Conservation (phyloP, 2,888 invertebrate species). For the Bimastos eiseni region DNA sequence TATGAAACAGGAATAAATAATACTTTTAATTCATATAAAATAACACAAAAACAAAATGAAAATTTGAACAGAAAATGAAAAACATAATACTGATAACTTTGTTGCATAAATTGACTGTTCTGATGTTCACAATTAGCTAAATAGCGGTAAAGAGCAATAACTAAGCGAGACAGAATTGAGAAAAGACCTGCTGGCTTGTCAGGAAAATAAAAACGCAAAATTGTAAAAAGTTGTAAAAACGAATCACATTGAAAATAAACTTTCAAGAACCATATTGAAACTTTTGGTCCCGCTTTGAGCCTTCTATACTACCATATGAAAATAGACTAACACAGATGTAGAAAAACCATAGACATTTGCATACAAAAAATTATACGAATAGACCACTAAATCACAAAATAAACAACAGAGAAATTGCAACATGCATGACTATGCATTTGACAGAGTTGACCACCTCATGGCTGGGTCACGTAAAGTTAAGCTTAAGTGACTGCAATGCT, state of each 20-base stretch:
- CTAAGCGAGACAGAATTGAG: neutral
- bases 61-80: neutral
- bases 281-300: neutral
- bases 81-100: neutral
- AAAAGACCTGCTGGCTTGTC: neutral
- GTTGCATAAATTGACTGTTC: neutral
- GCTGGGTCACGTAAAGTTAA: neutral
- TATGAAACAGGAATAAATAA: neutral
- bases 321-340: neutral
- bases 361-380: neutral
- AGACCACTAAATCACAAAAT: neutral
- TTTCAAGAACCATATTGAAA: neutral
- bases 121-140: neutral
- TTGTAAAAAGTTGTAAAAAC: neutral
- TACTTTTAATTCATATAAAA: neutral
- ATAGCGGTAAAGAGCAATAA: neutral
- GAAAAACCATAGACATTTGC: neutral
- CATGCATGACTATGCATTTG: neutral
- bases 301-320: neutral
- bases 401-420: neutral
- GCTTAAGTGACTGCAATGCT: neutral
- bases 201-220: neutral
- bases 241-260: neutral
- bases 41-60: neutral
- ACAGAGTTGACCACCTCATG: neutral